phyloP scores from a whole-genome alignment of 2,797 vertebrate genomes.

The Gephyroberyx darwinii region DNA sequence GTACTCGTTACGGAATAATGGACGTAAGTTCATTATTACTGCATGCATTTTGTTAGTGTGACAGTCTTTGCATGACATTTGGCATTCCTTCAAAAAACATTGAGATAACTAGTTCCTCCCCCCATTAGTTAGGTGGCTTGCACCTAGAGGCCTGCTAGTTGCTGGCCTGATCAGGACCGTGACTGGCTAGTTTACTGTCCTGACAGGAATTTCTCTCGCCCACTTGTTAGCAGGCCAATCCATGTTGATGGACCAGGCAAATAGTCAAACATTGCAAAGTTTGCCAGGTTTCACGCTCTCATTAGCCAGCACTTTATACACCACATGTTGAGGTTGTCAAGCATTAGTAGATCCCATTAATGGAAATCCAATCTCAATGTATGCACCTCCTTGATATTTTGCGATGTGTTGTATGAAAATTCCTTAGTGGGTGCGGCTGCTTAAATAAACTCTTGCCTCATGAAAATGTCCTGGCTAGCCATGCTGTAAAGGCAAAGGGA shows the following conservation, averaged over 20 bases:
- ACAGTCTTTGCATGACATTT: too few relatives aligned
- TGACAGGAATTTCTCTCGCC: too few relatives aligned
- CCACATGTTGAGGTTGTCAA: neutral
- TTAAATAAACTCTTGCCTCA: neutral
- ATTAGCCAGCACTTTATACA: neutral
- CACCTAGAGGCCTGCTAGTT: neutral
- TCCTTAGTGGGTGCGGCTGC: neutral
- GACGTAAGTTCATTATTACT: neutral
- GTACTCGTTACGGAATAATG: neutral
- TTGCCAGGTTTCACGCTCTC: neutral
- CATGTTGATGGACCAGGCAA: neutral
- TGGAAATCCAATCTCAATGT: neutral
- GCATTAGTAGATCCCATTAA: neutral
- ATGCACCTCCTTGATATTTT: too few relatives aligned
- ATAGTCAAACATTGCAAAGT: neutral
- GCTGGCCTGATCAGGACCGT: neutral
- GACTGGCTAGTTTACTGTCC: neutral
- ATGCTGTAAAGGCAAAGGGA: constrained; percentile 6
- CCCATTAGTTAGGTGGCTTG: neutral
- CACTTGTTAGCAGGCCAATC: neutral
- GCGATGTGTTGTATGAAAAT: neutral
- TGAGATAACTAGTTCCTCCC: neutral
- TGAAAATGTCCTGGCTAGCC: neutral
- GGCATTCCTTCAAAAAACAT: neutral
- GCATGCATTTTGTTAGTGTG: constrained; percentile 46